A percentile compares a stretch with the other conserved stretches of the same genome.
These are phyloP conservation scores for Terrapene triunguis DNA, from an alignment of 2,113 vertebrate genomes.

Conservation along the genomic window DNA sequence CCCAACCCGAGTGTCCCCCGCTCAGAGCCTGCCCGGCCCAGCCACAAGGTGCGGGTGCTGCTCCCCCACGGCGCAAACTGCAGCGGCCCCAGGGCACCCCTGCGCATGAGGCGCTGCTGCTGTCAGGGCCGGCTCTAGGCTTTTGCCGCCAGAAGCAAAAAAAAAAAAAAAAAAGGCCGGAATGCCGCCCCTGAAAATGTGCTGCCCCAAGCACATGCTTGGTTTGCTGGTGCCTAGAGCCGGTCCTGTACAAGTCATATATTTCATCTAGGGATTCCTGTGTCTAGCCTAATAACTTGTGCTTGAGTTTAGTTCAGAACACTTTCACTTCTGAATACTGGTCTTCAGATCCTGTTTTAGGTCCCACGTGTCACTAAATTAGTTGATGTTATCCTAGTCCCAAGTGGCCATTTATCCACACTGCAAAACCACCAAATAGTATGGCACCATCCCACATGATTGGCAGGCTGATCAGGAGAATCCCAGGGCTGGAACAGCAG, in stretches of 20 bases:
- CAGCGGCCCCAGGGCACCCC: no score
- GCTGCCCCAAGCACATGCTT: no score
- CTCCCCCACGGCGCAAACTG: no score
- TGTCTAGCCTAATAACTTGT: not conserved
- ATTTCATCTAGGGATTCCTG: not conserved
- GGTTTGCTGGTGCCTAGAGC: no score
- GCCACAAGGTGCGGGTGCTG: no score
- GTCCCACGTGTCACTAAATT: not conserved
- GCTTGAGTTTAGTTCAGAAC: not conserved
- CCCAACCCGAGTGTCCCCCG: no score
- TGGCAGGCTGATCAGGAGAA: constrained; percentile 67
- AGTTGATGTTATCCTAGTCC: constrained; percentile 37
- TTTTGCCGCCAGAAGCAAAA: no score
- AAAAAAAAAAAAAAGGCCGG: no score
- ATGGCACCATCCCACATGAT: constrained; percentile 42
- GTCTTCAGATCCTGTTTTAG: not conserved
- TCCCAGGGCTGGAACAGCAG: constrained; percentile 35
- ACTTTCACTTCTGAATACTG: not conserved
- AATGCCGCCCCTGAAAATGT: no score
- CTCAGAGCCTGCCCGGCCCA: no score
- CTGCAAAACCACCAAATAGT: constrained; percentile 49
- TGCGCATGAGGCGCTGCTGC: no score
- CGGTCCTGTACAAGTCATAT: not conserved
- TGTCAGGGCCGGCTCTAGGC: no score
- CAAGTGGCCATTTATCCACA: constrained; percentile 45